phyloP scores from a whole-genome alignment of 1,140 invertebrate species.

The Platorchestia sp. region DNA sequence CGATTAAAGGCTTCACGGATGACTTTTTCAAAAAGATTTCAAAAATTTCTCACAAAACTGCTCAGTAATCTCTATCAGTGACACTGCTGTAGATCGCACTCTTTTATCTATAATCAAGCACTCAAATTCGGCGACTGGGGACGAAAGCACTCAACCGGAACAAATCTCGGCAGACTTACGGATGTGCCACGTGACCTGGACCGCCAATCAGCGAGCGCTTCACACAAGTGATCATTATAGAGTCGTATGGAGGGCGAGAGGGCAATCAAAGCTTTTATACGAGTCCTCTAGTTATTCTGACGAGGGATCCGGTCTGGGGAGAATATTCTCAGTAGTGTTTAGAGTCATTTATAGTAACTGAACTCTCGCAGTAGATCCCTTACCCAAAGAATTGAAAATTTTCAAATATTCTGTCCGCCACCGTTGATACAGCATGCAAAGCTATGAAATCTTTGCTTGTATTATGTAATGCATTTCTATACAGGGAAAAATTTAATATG shows the following conservation, averaged over 20 bases:
- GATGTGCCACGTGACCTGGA: background rate
- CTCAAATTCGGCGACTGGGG: background rate
- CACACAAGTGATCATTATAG: conserved; percentile 8
- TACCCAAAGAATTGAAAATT: background rate
- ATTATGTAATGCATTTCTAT: too few relatives aligned
- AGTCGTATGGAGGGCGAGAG: background rate
- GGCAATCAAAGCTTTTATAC: conserved; percentile 20
- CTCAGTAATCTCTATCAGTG: background rate
- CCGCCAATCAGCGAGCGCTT: background rate
- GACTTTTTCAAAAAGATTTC: background rate
- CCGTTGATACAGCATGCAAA: background rate
- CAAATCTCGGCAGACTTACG: background rate
- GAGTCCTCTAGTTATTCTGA: background rate
- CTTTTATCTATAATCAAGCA: background rate
- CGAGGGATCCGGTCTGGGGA: background rate
- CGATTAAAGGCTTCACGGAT: background rate
- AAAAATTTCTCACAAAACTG: background rate
- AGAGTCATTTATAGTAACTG: background rate
- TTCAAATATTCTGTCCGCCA: background rate
- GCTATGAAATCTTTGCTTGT: background rate
- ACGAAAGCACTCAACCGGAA: background rate
- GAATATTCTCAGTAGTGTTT: background rate
- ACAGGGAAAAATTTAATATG: too few relatives aligned
- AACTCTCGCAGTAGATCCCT: background rate
- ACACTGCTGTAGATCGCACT: background rate